These are phyloP conservation scores for Pipa parva DNA, from an alignment of 2,113 vertebrate species.

Conservation along the genomic window DNA sequence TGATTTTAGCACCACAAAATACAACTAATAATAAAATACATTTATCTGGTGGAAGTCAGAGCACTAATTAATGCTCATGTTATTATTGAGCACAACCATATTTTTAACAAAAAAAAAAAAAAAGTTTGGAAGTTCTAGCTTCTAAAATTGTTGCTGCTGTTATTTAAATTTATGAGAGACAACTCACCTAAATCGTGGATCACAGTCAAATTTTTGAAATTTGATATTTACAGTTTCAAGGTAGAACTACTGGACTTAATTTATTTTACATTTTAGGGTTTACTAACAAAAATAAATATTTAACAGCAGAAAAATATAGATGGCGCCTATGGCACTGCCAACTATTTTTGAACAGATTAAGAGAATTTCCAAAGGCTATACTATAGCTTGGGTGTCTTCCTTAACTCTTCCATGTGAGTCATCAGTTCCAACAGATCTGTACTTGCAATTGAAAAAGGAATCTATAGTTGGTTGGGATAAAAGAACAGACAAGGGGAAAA, in stretches of 20 bases:
- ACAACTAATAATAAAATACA: constrained; percentile 47
- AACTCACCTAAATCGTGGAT: no score
- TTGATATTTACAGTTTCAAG: not conserved
- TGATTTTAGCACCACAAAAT: constrained; percentile 66
- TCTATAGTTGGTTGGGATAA: not conserved
- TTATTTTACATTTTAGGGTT: not conserved
- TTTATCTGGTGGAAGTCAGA: constrained; percentile 5
- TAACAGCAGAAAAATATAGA: not conserved
- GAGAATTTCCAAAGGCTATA: no score
- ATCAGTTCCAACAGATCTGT: not conserved
- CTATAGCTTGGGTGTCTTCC: no score
- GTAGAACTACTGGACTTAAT: not conserved
- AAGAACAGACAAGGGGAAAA: constrained; percentile 2
- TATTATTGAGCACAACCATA: constrained; percentile 32
- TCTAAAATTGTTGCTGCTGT: no score
- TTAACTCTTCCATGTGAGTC: not conserved
- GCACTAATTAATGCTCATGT: constrained; percentile 8
- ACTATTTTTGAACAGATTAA: no score
- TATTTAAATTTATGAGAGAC: no score
- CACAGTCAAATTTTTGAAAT: no score
- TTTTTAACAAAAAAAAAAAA: no score
- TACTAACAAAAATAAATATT: not conserved
- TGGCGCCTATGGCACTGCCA: not conserved
- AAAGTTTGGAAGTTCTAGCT: no score
- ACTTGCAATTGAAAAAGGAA: not conserved